Evolutionary conservation across 2,888 invertebrate species (phyloP).

Genomic region (Petrophora chlorosata): DNA sequence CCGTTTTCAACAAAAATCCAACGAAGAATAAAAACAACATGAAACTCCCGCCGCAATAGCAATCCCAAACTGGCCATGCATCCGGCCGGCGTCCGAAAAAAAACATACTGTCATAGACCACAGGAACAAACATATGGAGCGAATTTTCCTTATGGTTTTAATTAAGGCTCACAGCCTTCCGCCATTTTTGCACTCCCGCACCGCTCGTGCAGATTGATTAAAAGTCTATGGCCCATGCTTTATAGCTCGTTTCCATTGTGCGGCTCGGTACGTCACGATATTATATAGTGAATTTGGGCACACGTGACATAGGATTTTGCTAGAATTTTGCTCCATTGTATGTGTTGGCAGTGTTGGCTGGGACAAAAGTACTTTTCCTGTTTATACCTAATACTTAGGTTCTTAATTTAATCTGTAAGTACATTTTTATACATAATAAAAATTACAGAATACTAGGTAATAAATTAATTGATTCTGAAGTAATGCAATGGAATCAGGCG

Average conservation of each 20-base stretch:
- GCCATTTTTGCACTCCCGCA: constrained; percentile 81
- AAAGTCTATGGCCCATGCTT: constrained; percentile 84
- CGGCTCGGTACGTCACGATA: constrained; percentile 10
- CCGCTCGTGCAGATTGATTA: constrained; percentile 82
- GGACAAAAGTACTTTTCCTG: too few relatives aligned
- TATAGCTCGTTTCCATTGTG: constrained; percentile 60
- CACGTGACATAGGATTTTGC: too few relatives aligned
- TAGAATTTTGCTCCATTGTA: too few relatives aligned
- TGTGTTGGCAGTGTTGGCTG: too few relatives aligned
- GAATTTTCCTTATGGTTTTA: constrained; percentile 85
- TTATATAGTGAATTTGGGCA: too few relatives aligned
- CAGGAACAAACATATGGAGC: constrained; percentile 48
- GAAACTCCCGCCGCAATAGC: constrained; percentile 8
- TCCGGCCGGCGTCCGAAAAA: constrained; percentile 46
- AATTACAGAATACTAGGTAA: too few relatives aligned
- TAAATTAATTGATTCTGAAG: too few relatives aligned
- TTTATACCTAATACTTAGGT: too few relatives aligned
- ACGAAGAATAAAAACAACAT: constrained; percentile 8
- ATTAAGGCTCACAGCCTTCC: constrained; percentile 76
- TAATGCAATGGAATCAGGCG: too few relatives aligned
- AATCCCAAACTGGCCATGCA: constrained; percentile 6
- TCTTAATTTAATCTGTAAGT: too few relatives aligned
- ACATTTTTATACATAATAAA: too few relatives aligned
- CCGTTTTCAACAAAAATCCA: too few relatives aligned
- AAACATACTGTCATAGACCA: constrained; percentile 57